phyloP scores from a whole-genome alignment of 2,888 invertebrate species.

The Dasysyrphus tricinctus region DNA sequence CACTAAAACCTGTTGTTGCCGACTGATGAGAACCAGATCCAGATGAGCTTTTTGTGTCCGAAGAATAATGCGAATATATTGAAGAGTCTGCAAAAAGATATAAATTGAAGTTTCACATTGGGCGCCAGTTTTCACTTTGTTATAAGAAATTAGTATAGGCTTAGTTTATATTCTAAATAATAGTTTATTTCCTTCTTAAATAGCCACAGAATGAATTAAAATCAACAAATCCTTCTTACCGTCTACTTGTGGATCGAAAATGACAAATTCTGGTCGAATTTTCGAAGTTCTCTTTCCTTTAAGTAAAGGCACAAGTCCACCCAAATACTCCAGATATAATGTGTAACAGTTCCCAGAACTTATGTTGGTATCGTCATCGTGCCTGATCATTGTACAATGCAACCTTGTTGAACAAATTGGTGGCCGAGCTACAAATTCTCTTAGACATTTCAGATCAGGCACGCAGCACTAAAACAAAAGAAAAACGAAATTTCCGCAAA shows the following conservation, averaged over 20 bases:
- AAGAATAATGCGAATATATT: conserved; percentile 83
- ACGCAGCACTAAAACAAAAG: conserved; percentile 95
- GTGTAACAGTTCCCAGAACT: conserved; percentile 91
- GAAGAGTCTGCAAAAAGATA: conserved; percentile 78
- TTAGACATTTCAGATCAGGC: conserved; percentile 93
- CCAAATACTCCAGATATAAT: conserved; percentile 96
- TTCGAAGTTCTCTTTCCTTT: conserved; percentile 98
- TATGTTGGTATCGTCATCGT: conserved; percentile 92
- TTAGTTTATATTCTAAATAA: too few relatives aligned
- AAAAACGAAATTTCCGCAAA: not conserved
- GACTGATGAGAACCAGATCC: conserved; percentile 84
- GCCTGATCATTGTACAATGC: conserved; percentile 98
- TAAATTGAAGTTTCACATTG: conserved; percentile 37
- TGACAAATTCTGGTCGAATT: conserved; percentile 98
- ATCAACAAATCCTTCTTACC: conserved; percentile 83
- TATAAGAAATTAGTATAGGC: not conserved
- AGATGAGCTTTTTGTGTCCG: conserved; percentile 84
- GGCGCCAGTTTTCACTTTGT: not conserved
- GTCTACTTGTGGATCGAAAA: conserved; percentile 95
- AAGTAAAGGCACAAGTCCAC: conserved; percentile 97
- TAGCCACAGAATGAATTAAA: not conserved
- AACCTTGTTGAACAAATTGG: conserved; percentile 93
- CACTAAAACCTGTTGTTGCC: conserved; percentile 84
- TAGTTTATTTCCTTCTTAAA: too few relatives aligned
- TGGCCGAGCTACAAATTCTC: conserved; percentile 97